Percentiles rank a stretch among this genome's conserved stretches.
These are phyloP conservation scores for Caenorhabditis macrosperma DNA, from an alignment of 2,888 invertebrate species.

Conservation along the genomic window DNA sequence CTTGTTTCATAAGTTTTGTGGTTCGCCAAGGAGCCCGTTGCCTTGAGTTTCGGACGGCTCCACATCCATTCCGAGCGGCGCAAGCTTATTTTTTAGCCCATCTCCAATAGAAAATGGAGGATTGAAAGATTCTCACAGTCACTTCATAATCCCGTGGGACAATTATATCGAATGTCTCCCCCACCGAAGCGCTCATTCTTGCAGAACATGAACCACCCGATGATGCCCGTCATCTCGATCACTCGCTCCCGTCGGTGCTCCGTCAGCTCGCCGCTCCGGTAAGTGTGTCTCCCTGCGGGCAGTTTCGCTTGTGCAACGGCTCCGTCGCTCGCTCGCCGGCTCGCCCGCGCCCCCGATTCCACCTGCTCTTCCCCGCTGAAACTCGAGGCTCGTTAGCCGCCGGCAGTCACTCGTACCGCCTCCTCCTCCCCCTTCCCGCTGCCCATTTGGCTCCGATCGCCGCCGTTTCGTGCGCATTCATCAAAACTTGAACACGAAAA, in stretches of 20 bases:
- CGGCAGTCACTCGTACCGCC: neutral
- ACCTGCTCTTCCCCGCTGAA: slow-evolving; percentile 31
- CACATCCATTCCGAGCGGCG: too few relatives aligned
- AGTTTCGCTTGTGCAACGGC: neutral
- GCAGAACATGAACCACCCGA: slow-evolving; percentile 42
- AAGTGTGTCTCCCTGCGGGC: slow-evolving; percentile 1
- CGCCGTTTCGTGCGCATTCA: slow-evolving; percentile 53
- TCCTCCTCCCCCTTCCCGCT: neutral
- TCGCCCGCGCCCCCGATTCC: slow-evolving; percentile 8
- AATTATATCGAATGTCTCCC: neutral
- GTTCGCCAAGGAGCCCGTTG: too few relatives aligned
- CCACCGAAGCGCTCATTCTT: neutral
- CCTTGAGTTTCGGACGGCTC: too few relatives aligned
- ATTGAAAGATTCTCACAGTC: neutral
- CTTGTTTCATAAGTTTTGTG: slow-evolving; percentile 1
- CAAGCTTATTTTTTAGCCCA: too few relatives aligned
- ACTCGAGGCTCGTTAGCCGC: slow-evolving; percentile 15
- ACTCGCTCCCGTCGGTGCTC: slow-evolving; percentile 63
- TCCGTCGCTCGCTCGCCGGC: neutral
- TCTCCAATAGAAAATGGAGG: neutral
- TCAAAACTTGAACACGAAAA: slow-evolving; percentile 53
- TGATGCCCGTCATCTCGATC: slow-evolving; percentile 61
- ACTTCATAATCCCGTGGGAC: slow-evolving; percentile 22
- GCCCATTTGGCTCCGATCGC: slow-evolving; percentile 9
- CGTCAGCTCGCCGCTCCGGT: slow-evolving; percentile 60